Conservation (phyloP, 2,888 invertebrate genomes). For the Epirrhoe tristata region DNA sequence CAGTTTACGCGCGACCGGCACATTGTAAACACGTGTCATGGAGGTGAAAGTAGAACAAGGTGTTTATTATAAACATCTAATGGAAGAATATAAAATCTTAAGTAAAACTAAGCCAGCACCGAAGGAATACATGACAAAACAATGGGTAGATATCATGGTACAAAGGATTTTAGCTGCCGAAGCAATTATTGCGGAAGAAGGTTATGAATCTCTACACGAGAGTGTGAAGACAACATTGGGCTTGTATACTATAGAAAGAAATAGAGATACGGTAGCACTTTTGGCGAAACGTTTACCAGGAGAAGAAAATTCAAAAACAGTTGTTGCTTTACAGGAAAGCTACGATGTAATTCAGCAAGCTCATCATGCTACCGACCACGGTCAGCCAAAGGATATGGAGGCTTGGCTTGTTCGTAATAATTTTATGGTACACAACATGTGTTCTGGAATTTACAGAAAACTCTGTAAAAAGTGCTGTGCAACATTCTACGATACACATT, state of each 20-base stretch:
- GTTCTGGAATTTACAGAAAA: constrained; percentile 12
- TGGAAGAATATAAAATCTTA: constrained; percentile 5
- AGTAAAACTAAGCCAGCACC: constrained; percentile 3
- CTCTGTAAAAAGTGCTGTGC: constrained; percentile 16
- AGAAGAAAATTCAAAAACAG: constrained; percentile 18
- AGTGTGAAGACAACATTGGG: constrained; percentile 24
- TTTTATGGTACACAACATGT: constrained; percentile 13
- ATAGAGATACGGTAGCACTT: not conserved
- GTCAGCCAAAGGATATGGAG: constrained; percentile 19
- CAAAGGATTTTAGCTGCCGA: constrained; percentile 23
- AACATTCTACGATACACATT: not conserved
- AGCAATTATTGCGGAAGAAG: constrained; percentile 2
- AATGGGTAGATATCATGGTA: constrained; percentile 35
- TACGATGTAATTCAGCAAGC: constrained; percentile 18
- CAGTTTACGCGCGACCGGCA: not conserved
- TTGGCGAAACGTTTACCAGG: constrained; percentile 18
- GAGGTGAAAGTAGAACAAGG: not conserved
- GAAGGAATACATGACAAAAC: constrained; percentile 32
- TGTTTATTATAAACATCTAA: not conserved
- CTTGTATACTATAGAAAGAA: constrained; percentile 10
- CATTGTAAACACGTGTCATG: not conserved
- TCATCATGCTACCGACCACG: constrained; percentile 29
- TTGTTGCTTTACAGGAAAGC: constrained; percentile 29
- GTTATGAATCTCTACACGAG: constrained; percentile 17
- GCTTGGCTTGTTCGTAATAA: constrained; percentile 21